A percentile compares a stretch with the other conserved stretches of the same genome.
Evolutionary conservation across 1,140 invertebrate genomes (phyloP).

Genomic region (Mercenaria mercenaria): DNA sequence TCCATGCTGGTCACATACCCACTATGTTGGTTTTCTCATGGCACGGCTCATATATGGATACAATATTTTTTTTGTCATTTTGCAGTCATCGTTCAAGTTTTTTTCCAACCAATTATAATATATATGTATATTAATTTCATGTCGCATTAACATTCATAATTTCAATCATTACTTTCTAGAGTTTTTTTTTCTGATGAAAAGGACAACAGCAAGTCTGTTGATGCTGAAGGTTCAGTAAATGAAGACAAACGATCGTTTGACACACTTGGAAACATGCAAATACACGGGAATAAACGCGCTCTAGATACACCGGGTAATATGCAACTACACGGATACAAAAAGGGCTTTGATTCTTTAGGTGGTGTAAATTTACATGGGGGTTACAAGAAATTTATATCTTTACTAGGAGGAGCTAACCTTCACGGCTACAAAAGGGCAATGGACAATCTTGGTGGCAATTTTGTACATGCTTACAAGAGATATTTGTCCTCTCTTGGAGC

Average conservation of each 20-base stretch:
- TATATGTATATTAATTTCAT: no score
- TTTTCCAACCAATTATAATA: no score
- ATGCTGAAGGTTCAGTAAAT: neutral
- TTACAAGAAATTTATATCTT: slow-evolving; percentile 44
- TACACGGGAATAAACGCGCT: slow-evolving; percentile 37
- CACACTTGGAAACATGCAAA: slow-evolving; percentile 51
- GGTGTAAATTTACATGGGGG: slow-evolving; percentile 23
- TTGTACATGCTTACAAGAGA: slow-evolving; percentile 22
- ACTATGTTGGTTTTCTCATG: no score
- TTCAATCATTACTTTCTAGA: no score
- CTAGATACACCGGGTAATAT: slow-evolving; percentile 46
- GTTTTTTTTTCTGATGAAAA: no score
- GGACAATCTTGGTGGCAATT: neutral
- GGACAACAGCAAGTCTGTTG: no score
- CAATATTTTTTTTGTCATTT: no score
- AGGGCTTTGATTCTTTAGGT: slow-evolving; percentile 29
- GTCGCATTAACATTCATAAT: no score
- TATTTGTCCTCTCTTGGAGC: slow-evolving; percentile 40
- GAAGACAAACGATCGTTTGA: slow-evolving; percentile 20
- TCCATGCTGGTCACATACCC: no score
- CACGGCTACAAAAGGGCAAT: slow-evolving; percentile 45
- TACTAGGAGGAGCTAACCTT: slow-evolving; percentile 21
- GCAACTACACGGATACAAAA: slow-evolving; percentile 58
- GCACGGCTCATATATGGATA: no score
- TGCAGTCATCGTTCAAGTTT: no score